A percentile compares a stretch with the other conserved stretches of the same genome.
Evolutionary conservation across 2,888 invertebrate species (phyloP).

Genomic region (Rhingia rostrata): DNA sequence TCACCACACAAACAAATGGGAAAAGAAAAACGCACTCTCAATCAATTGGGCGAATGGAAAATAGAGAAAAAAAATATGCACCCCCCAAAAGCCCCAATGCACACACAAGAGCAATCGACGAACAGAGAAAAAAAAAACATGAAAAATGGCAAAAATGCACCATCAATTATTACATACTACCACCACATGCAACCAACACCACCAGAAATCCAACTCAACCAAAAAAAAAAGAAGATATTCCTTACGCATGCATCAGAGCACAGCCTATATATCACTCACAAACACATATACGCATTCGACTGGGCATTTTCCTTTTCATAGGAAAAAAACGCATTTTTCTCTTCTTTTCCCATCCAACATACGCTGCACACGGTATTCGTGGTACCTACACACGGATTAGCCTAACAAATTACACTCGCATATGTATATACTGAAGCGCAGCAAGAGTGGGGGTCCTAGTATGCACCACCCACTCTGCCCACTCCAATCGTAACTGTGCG

Average conservation of each 20-base stretch:
- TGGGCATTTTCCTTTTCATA: slow-evolving; percentile 61
- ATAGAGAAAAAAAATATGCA: slow-evolving; percentile 26
- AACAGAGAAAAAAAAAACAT: slow-evolving; percentile 36
- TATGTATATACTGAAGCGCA: slow-evolving; percentile 50
- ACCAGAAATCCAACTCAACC: slow-evolving; percentile 36
- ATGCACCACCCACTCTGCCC: slow-evolving; percentile 72
- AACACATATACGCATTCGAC: slow-evolving; percentile 57
- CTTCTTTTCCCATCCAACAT: slow-evolving; percentile 28
- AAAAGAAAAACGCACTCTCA: slow-evolving; percentile 63
- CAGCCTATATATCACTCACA: slow-evolving; percentile 63
- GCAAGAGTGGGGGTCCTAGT: slow-evolving; percentile 52
- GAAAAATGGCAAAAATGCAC: slow-evolving; percentile 68
- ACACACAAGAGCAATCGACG: slow-evolving; percentile 25
- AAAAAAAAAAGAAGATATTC: slow-evolving; percentile 45
- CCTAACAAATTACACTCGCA: slow-evolving; percentile 67
- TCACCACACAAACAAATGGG: no score
- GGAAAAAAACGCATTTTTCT: slow-evolving; percentile 64
- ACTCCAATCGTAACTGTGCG: slow-evolving; percentile 66
- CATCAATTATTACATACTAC: slow-evolving; percentile 62
- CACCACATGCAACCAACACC: slow-evolving; percentile 45
- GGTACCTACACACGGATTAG: slow-evolving; percentile 66
- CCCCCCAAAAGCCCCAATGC: slow-evolving; percentile 10
- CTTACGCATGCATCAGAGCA: slow-evolving; percentile 72
- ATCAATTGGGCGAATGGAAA: slow-evolving; percentile 72
- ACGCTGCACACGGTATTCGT: neutral